Percentiles rank a stretch among this genome's conserved stretches.
Evolutionary conservation across 1,140 invertebrate species (phyloP).

Genomic region (Drosophila sp.): DNA sequence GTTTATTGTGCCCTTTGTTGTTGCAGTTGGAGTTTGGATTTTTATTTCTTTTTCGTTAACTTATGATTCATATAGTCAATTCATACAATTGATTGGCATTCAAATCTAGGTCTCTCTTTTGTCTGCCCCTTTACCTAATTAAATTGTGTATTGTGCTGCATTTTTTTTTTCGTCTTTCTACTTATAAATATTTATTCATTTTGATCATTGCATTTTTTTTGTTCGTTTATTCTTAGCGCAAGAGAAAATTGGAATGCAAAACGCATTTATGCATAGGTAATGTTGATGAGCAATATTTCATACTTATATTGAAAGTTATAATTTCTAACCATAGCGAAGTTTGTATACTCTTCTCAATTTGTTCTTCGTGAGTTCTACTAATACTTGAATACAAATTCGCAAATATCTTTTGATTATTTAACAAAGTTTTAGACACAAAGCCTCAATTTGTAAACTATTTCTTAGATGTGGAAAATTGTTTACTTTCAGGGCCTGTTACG

Average conservation of each 20-base stretch:
- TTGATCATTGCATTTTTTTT: conserved; percentile 19
- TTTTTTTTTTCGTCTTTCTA: conserved; percentile 26
- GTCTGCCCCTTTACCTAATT: conserved; percentile 7
- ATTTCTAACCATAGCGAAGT: no score
- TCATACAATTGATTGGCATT: conserved; percentile 20
- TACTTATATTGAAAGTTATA: no score
- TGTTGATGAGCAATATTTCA: no score
- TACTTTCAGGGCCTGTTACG: no score
- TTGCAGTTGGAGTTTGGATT: conserved; percentile 1
- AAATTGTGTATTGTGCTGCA: conserved; percentile 10
- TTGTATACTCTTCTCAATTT: no score
- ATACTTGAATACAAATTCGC: no score
- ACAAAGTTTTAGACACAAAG: no score
- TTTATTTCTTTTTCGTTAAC: conserved; percentile 1
- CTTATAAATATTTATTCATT: conserved; percentile 41
- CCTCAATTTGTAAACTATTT: no score
- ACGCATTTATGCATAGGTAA: background rate
- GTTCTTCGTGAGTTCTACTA: no score
- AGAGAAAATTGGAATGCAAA: background rate
- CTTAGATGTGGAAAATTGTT: no score
- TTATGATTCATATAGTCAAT: conserved; percentile 13
- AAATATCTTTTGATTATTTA: no score
- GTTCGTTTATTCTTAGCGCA: background rate
- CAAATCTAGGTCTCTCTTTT: conserved; percentile 22
- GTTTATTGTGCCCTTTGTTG: conserved; percentile 21